A percentile compares a stretch with the other conserved stretches of the same genome.
These are phyloP conservation scores for Eretmochelys imbricata DNA, from an alignment of 2,113 vertebrate species.

Conservation along the genomic window DNA sequence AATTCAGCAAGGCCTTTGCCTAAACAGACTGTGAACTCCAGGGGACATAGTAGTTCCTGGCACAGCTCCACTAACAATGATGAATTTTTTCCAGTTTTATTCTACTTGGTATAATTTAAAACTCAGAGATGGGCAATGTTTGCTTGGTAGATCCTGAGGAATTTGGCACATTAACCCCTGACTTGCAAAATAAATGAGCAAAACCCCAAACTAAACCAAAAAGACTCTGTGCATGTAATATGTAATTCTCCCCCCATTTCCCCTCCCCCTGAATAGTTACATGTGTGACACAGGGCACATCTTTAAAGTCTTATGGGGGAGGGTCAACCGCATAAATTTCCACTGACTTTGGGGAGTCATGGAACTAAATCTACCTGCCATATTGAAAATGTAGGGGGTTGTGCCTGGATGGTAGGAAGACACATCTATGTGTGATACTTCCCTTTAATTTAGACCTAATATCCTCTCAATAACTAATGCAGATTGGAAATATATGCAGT, in stretches of 20 bases:
- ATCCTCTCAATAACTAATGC: not conserved
- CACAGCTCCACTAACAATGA: not conserved
- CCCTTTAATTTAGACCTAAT: not conserved
- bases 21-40: not conserved
- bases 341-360: not conserved
- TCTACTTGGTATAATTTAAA: not conserved
- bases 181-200: not conserved
- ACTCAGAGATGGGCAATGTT: not conserved
- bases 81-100: not conserved
- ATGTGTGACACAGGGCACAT: not conserved
- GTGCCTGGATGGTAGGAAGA: too few species aligned
- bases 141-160: not conserved
- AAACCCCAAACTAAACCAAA: not conserved
- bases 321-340: not conserved
- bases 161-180: not conserved
- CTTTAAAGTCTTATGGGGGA: not conserved
- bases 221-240: not conserved
- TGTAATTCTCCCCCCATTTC: not conserved
- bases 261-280: not conserved
- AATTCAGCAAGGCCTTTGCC: not conserved
- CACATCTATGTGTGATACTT: too few species aligned
- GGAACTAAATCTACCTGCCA: too few species aligned
- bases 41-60: not conserved
- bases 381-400: too few species aligned
- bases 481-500: not conserved